Base-by-base conservation (phyloP, 2,888 invertebrate species). In the Syrista parreyssii region DNA sequence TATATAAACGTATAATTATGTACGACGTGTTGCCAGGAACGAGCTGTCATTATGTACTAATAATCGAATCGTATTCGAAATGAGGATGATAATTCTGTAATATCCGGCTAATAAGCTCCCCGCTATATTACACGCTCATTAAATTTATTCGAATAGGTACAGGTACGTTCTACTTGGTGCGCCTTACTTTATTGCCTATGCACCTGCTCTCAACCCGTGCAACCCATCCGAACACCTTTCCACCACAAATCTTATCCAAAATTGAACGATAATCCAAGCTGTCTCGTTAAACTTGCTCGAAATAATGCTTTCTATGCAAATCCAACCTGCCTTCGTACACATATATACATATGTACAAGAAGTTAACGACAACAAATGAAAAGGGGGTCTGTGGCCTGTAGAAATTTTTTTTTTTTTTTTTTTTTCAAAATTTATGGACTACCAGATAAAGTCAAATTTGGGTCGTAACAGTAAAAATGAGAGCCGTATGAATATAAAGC, bases 161-260 rank as follows among this genome's bases (percentile, higher is more conserved):
- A 30, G 1, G 69, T 69, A 55, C 31, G 71, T 71, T 71, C 77
- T 76, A 78, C 76, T 78, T 75, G 74, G 33, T 31, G 72, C 77
- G 76, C 75, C 81, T 82, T 80, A 83, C 80, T 85, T 87, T 87
- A 86, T 84, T 81, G 78, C 80, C 77, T 77, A 15, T 80, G 79
- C 85, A 85, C 84, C 84, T 85, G 84, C 85, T 83, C 74, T 74
- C 35, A 32, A 31, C 30, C 74, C 74, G 74, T 30, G 79, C 76
- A 75, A 79, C 23, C 71, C 71, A 33, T 9, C 31, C 30, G 71
- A 31, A 71, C 71, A 71, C 71, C 71, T 71, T 71, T 33, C 31
- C 71, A 71, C 71, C 32, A 71, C 71, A 71, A 71, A 71, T 71
- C 71, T 71, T 33, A 71, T 71, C 71, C 71, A 71, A 71, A 71